Evolutionary conservation across 2,888 invertebrate species (phyloP), one percentile per base, ranked within the genome.

Genomic region (Tipula unca): DNA sequence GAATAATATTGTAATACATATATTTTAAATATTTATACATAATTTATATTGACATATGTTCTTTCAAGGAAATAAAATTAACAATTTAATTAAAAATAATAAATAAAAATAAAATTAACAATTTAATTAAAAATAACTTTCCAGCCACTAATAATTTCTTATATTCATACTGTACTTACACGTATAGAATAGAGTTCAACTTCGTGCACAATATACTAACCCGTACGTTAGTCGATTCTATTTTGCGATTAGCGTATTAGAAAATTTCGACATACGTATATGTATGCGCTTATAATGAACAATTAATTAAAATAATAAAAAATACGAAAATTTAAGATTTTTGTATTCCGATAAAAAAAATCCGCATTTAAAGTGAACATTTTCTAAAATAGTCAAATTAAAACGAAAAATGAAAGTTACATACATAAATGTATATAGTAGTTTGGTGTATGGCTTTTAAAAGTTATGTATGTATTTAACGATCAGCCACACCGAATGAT

Each of bases 71-170:
- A 69, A 69, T 10, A 48, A 17, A 48, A 48, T 48, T 48, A 25
- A 69, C 69, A 69, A 69, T 69, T 69, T 69, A 69, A 69, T 69
- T 69, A 69, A 69, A 69, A n/a, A n/a, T n/a, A n/a, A n/a, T n/a
- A n/a, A n/a, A n/a, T n/a, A n/a, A n/a, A 69, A 69, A 69, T 10
- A 48, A 17, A 48, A 48, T 48, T 48, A 25, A 69, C 69, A 69
- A 69, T 69, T 69, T 69, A 69, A 69, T 69, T 69, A 69, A 69
- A 54, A 69, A 69, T n/a, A 48, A 25, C 17, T 17, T 48, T 69
- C 69, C 69, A 25, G 69, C 25, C 25, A 25, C 25, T 13, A 69
- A 69, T 69, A 25, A 69, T 10, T 25, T 10, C 10, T 69, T 25
- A 69, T 4, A 25, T 25, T 10, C 10, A 69, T 69, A 39, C 10